Base-by-base conservation (phyloP, 2,888 invertebrate genomes). In the Pilophorus perplexus region DNA sequence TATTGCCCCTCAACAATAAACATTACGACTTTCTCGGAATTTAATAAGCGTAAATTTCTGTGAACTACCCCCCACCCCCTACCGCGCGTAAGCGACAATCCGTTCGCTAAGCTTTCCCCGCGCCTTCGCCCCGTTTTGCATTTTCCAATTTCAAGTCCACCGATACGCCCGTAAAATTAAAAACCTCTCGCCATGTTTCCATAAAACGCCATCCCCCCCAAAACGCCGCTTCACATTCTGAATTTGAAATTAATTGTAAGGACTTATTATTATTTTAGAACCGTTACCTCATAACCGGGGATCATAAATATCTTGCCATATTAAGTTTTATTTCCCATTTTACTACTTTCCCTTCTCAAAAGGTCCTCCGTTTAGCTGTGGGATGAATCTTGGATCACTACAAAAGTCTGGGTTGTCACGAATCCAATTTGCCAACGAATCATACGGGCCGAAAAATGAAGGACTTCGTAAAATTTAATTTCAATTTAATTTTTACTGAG, bases 21-120 rank as follows among this genome's bases (percentile, higher is more conserved):
- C 62, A 62, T 62, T 62, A 62, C 62, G 62, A 62, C 62, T 62
- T 62, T 33, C 62, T 46, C 46, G 48, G 46, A 62, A 62, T 62
- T 62, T 62, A 62, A 62, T 62, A 62, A 62, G 37, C 62, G 46
- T 46, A 46, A 62, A 62, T 62, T 46, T 27, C 28, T 46, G n/a
- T n/a, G 18, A 27, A 12, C 46, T 18, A 28, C 46, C 48, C 28
- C 20, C 44, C 6, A 1, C 25, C 22, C 38, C 37, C 5, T n/a
- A 6, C 2, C 16, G 27, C 5, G 27, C 28, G 4, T 16, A 1
- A 6, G 4, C 37, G 14, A n/a, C n/a, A n/a, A n/a, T n/a, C n/a
- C n/a, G n/a, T n/a, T n/a, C n/a, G n/a, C n/a, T n/a, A n/a, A n/a
- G n/a, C n/a, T n/a, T n/a, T n/a, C n/a, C n/a, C 20, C 28, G n/a